Evolutionary conservation across 2,113 vertebrate genomes (phyloP).

Genomic region (Callipepla squamata): DNA sequence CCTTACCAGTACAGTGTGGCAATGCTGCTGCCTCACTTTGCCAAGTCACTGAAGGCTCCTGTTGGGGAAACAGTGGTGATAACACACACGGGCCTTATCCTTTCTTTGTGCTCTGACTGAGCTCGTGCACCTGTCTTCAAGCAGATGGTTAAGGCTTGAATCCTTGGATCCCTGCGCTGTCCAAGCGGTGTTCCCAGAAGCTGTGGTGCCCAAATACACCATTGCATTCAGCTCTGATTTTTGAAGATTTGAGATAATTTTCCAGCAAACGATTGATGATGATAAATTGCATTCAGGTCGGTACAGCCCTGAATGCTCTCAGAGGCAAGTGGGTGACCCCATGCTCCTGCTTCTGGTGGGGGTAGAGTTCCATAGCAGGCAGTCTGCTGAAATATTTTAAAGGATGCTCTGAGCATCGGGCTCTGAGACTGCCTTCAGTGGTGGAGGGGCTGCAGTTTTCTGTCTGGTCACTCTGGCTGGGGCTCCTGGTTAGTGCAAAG

Average conservation of each 20-base stretch:
- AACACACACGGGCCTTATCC: not conserved
- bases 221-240: not conserved
- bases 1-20: not conserved
- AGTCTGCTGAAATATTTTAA: not conserved
- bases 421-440: not conserved
- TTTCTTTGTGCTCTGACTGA: not conserved
- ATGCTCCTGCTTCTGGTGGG: conserved; percentile 3
- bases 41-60: not conserved
- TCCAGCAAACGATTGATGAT: not conserved
- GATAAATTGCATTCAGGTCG: not conserved
- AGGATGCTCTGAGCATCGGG: not conserved
- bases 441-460: not conserved
- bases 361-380: not conserved
- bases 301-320: not conserved
- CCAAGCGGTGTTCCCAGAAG: not conserved
- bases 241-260: conserved; percentile 6
- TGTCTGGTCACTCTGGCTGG: not conserved
- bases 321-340: not conserved
- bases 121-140: not conserved
- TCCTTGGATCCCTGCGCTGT: not conserved
- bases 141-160: not conserved
- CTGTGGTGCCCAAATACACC: not conserved
- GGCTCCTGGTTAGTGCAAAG: not conserved
- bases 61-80: not conserved
- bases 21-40: not conserved